These are phyloP conservation scores for Anser cygnoides DNA, from an alignment of 2,113 vertebrate genomes.

Conservation along the genomic window DNA sequence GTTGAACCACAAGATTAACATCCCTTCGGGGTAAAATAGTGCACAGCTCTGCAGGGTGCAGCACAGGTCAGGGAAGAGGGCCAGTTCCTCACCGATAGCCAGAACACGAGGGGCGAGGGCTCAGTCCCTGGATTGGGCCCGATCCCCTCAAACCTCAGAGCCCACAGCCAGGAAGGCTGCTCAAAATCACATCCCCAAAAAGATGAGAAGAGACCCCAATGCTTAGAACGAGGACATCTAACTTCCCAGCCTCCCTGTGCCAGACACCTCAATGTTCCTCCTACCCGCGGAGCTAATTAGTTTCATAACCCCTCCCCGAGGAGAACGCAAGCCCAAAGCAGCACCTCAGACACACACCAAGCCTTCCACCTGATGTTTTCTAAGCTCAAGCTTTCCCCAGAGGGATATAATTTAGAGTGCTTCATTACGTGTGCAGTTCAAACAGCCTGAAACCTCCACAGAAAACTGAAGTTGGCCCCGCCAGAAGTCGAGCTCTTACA, in stretches of 20 bases:
- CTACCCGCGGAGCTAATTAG: neutral
- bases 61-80: neutral
- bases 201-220: neutral
- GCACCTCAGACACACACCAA: neutral
- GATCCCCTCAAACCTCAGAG: neutral
- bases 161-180: neutral
- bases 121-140: neutral
- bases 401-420: neutral
- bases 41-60: neutral
- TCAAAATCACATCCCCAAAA: neutral
- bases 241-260: neutral
- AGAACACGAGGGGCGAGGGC: neutral
- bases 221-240: neutral
- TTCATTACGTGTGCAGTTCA: neutral
- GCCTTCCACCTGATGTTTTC: slow-evolving; percentile 6
- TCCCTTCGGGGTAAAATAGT: neutral
- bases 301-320: slow-evolving; percentile 20
- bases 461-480: neutral
- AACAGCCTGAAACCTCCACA: neutral
- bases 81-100: neutral
- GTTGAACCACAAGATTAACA: neutral
- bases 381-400: neutral
- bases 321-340: neutral
- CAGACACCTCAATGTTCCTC: slow-evolving; percentile 13
- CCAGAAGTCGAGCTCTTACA: neutral